Base-by-base conservation (phyloP, 2,797 vertebrate species). In the Falco naumanni region DNA sequence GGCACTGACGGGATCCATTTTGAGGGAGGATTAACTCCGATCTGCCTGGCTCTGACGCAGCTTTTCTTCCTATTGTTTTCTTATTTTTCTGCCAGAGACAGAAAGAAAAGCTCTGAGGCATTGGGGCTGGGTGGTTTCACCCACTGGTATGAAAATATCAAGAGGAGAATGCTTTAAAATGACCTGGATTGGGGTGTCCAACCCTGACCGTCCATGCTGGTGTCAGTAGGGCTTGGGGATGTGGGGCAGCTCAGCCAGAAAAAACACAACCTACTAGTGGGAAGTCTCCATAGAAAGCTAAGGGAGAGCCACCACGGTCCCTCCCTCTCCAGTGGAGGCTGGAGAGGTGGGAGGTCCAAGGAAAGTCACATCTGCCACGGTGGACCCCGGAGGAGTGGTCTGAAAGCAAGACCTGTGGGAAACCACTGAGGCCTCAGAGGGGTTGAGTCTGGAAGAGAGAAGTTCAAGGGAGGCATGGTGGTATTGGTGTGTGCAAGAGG, bases 31-130 rank as follows among this genome's bases (percentile, higher is more conserved):
- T 85, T 59, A 26, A 37, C 81, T 82, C 78, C 2, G 54, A 47
- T 66, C 89, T 70, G 93, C 92, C 86, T 31, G 95, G 19, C 92
- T 96, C 92, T 92, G 93, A 92, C 84, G 61, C 90, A 77, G 95
- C 93, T 95, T 87, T 66, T 80, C 87, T 39, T 63, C 57, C 81
- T 28, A 2, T 90, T 57, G 51, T 80, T 14, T 11, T 15, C 70
- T 51, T 29, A 1, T 31, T 71, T 76, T 61, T 16, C 65, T 47
- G 26, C 82, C 50, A 1, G 53, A 19, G 34, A 64, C 14, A 4
- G 34, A 2, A 53, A 6, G 51, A 16, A 48, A 41, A 77, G 43
- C 64, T 41, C 41, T 1, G 0, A 5, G 66, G 60, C 2, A n/a
- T 7, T 1, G 10, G 56, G 31, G 56, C 9, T 43, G 90, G 57